Percentiles rank a stretch among this genome's conserved stretches.
Conservation (phyloP, 2,113 vertebrate species). For the Brachypteracias leptosomus region DNA sequence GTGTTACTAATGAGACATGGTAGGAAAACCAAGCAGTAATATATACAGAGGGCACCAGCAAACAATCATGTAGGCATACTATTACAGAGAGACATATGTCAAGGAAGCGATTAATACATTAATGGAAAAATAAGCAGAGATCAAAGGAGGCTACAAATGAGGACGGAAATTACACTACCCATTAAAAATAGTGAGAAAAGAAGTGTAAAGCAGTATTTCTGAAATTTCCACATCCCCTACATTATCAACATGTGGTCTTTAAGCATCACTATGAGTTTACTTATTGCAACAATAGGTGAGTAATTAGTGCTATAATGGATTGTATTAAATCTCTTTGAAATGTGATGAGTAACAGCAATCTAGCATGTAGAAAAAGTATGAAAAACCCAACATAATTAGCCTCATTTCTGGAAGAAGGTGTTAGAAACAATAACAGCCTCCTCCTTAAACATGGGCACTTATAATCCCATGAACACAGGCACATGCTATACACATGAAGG, state of each 20-base stretch:
- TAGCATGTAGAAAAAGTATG: not conserved
- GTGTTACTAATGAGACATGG: not conserved
- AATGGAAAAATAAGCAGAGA: not conserved
- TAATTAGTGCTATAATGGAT: constrained; percentile 18
- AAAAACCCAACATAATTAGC: not conserved
- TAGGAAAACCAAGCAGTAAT: not conserved
- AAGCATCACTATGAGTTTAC: not conserved
- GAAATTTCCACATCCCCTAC: not conserved
- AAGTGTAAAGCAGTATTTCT: not conserved
- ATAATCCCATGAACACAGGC: not conserved
- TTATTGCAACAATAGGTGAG: constrained; percentile 1
- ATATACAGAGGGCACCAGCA: not conserved
- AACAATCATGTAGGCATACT: not conserved
- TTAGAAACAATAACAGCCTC: not conserved
- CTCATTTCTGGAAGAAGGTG: not conserved
- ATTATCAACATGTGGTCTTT: not conserved
- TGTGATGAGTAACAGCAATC: not conserved
- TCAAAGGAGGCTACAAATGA: not conserved
- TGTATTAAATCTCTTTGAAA: constrained; percentile 13
- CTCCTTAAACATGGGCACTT: not conserved
- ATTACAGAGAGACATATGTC: not conserved
- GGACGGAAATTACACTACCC: not conserved
- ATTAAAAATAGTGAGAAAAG: not conserved
- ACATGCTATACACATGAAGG: not conserved
- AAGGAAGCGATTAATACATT: not conserved